Base-by-base conservation (phyloP, 2,797 vertebrate genomes). In the Apogon hyalosoma region DNA sequence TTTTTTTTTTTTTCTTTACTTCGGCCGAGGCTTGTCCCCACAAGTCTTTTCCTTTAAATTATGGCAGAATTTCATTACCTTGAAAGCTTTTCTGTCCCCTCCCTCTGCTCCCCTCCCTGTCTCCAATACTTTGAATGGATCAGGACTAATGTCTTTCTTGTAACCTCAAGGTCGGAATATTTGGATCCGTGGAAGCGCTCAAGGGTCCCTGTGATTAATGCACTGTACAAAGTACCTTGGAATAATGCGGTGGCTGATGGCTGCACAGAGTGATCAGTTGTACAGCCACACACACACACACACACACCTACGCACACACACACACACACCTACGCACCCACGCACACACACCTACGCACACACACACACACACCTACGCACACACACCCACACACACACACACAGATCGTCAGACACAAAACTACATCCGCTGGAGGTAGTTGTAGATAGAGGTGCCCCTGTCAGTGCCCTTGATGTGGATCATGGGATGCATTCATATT, bases 31-130 rank as follows among this genome's bases (percentile, higher is more conserved):
- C 88, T 88, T 92, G 92, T 93, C 92, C 92, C 91, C 90, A 92
- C 90, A 87, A 92, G 93, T 93, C 91, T 92, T 93, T 92, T 87
- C 75, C 90, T 93, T 93, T 95, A 95, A 95, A 94, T 95, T 93
- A 95, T 94, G 85, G 92, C 83, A 87, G 91, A 93, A 93, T 95
- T 94, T 95, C 94, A 95, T 95, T 95, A 95, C 93, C 93, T 94
- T 94, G 93, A 95, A 95, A 95, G 94, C 93, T 92, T 93, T 92
- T 89, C 80, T 82, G 79, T 79, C 83, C 85, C 82, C 88, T 85
- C 87, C 80, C 85, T 79, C 79, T 67, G 60, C 80, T 80, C 63
- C 77, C 73, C 84, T 79, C 85, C 84, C 86, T 85, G 83, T 86
- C 86, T 85, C 86, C 87, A 87, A 87, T 92, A 89, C 90, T 92